Percentiles rank a stretch among this genome's conserved stretches.
These are phyloP conservation scores for Dasyornis broadbenti DNA, from an alignment of 2,113 vertebrate species.

Conservation along the genomic window DNA sequence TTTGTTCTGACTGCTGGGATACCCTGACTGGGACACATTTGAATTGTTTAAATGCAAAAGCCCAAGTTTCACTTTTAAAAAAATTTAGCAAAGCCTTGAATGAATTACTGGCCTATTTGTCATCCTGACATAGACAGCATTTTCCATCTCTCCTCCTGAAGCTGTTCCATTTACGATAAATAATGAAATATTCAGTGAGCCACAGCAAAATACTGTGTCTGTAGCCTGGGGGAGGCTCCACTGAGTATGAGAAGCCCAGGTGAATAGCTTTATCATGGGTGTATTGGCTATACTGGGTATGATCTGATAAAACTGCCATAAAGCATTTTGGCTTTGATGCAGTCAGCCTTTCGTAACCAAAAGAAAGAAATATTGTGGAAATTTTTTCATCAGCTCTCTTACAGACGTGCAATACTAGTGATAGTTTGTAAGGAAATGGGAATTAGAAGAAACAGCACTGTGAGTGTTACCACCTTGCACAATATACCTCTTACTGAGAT, in stretches of 20 bases:
- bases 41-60: conserved; percentile 6
- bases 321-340: not conserved
- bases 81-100: not conserved
- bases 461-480: not conserved
- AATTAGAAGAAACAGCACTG: not conserved
- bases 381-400: not conserved
- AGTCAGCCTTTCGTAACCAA: not conserved
- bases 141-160: conserved; percentile 44
- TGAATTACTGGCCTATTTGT: conserved; percentile 26
- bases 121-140: conserved; percentile 20
- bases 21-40: not conserved
- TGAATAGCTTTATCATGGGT: not conserved
- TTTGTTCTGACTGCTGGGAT: not conserved
- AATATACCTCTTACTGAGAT: not conserved
- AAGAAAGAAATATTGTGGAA: not conserved
- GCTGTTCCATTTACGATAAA: conserved; percentile 47
- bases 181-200: conserved; percentile 50
- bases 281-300: not conserved
- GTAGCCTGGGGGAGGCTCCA: conserved; percentile 7
- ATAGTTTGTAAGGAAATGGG: not conserved
- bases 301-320: not conserved
- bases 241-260: not conserved
- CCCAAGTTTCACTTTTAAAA: not conserved
- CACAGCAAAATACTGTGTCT: not conserved
- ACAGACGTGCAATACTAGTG: not conserved